Evolutionary conservation across 2,113 vertebrate species (phyloP), one percentile per base, ranked within the genome.

Genomic region (Elephas maximus): DNA sequence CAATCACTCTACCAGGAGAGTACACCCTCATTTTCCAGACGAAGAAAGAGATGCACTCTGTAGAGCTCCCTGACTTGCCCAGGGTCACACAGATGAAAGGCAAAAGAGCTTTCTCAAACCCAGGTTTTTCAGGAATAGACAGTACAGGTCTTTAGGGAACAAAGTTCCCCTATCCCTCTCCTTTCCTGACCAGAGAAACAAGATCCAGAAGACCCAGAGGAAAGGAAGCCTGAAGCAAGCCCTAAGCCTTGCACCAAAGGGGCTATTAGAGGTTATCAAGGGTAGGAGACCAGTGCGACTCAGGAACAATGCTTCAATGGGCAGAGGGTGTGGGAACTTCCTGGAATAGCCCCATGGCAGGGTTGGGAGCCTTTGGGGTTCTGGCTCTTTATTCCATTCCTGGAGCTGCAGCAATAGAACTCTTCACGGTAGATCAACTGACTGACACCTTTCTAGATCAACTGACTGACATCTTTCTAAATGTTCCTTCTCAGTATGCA

Each of bases 21-120:
- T 12, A 41, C n/a, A 41, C 14, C 17, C 6, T 23, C n/a, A 24
- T 28, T 45, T 77, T 45, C 24, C 28, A 76, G 69, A 21, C 67
- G 53, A 88, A 65, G 51, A 85, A 89, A 87, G 3, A 87, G 44
- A 80, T 20, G 20, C 28, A 73, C 14, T 37, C 37, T 37, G 74
- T 44, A 90, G 30, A 80, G 57, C 20, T 84, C n/a, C n/a, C 84
- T 80, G 45, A 71, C 48, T 91, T 82, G 37, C 33, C 91, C 44
- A 83, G 48, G 21, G 48, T 53, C 74, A 94, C 21, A 79, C 4
- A 83, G 67, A 10, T 53, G 18, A 60, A 83, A 95, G 90, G 30
- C 33, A 80, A 91, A 94, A 33, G 14, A 45, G 8, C 12, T 33
- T 69, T 92, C 85, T 77, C 73, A 88, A 90, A 94, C 26, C 74